A percentile compares a stretch with the other conserved stretches of the same genome.
These are phyloP conservation scores for Ferrisia virgata DNA, from an alignment of 2,888 invertebrate species.

Conservation along the genomic window DNA sequence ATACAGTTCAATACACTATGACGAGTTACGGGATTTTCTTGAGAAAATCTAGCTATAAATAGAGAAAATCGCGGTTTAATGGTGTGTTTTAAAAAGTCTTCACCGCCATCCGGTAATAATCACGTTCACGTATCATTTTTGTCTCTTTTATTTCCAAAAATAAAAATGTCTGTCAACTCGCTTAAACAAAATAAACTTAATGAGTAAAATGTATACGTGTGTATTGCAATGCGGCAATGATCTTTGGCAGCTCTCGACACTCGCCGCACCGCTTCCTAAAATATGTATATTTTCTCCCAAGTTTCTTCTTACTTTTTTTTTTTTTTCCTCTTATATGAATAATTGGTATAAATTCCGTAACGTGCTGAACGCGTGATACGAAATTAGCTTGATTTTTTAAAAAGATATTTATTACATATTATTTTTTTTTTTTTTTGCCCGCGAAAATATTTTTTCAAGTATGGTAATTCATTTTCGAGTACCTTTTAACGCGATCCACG, in stretches of 20 bases:
- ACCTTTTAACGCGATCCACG: background rate
- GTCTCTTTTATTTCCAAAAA: background rate
- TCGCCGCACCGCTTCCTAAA: background rate
- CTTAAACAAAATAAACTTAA: background rate
- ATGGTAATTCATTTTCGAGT: background rate
- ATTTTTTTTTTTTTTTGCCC: background rate
- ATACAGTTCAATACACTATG: too few relatives aligned
- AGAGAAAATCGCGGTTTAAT: background rate
- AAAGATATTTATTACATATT: background rate
- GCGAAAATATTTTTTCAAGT: background rate
- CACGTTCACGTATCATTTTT: conserved; percentile 3
- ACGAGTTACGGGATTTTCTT: too few relatives aligned
- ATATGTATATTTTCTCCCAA: background rate
- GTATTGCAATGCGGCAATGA: background rate
- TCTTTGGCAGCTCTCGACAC: background rate
- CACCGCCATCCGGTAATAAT: conserved; percentile 9
- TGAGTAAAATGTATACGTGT: background rate
- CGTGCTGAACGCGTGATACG: background rate
- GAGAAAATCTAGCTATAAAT: background rate
- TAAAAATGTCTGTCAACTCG: background rate
- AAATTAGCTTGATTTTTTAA: background rate
- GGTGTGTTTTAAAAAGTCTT: background rate
- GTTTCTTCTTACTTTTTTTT: background rate
- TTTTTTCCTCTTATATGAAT: too few relatives aligned
- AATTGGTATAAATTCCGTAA: background rate